These are phyloP conservation scores for Benitochromis conjunctus DNA, from an alignment of 2,113 vertebrate genomes.

Conservation along the genomic window DNA sequence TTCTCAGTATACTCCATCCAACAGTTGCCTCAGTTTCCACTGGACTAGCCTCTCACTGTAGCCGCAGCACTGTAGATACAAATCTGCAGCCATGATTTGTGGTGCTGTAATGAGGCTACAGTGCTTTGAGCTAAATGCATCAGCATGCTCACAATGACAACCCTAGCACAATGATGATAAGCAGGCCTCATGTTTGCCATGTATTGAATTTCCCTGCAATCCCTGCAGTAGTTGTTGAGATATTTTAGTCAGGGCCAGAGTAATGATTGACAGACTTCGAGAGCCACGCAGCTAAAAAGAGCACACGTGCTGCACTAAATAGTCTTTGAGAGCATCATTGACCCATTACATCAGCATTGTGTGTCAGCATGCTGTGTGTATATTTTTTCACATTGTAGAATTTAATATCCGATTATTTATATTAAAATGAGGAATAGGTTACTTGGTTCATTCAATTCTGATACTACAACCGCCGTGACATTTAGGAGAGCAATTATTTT, in stretches of 20 bases:
- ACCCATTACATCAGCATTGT: not conserved
- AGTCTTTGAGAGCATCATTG: not conserved
- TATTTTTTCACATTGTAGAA: constrained; percentile 11
- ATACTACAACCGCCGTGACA: constrained; percentile 45
- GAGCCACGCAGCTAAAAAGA: not conserved
- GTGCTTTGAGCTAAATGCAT: not conserved
- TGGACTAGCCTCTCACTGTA: not conserved
- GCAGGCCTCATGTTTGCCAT: not conserved
- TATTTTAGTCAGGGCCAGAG: not conserved
- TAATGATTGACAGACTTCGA: not conserved
- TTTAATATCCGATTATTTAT: constrained; percentile 38
- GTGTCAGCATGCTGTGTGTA: not conserved
- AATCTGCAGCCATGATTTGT: not conserved
- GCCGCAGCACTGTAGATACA: not conserved
- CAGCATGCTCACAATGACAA: not conserved
- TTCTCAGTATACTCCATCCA: not conserved
- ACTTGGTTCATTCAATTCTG: constrained; percentile 30
- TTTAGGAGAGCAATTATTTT: constrained; percentile 55
- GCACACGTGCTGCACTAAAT: not conserved
- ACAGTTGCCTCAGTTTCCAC: not conserved
- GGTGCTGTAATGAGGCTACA: not conserved
- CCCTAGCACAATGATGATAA: not conserved
- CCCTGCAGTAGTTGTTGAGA: not conserved
- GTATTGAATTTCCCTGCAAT: not conserved
- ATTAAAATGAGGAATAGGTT: constrained; percentile 34